Evolutionary conservation across 2,797 vertebrate genomes (phyloP).

Genomic region (Esox masquinongy): DNA sequence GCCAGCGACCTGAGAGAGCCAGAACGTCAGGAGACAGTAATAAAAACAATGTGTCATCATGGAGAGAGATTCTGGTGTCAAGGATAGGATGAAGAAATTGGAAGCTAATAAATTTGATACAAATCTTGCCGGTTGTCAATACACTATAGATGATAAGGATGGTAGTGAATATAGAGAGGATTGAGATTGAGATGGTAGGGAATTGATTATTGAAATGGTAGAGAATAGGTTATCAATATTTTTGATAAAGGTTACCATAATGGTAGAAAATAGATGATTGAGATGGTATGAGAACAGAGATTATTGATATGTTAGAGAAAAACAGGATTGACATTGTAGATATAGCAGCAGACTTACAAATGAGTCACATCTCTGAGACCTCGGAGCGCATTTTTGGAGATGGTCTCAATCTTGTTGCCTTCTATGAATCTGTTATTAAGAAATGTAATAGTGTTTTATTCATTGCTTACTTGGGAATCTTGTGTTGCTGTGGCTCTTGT

Average conservation of each 20-base stretch:
- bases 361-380: conserved; percentile 93
- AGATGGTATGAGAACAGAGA: not conserved
- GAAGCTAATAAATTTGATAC: not conserved
- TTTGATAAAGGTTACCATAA: too few relatives aligned
- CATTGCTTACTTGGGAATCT: not conserved
- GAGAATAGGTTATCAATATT: not conserved
- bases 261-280: conserved; percentile 10
- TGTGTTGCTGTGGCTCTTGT: not conserved
- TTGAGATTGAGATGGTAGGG: conserved; percentile 18
- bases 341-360: conserved; percentile 83
- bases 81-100: not conserved
- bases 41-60: conserved; percentile 3
- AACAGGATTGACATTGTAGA: conserved; percentile 11
- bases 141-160: not conserved
- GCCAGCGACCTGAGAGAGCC: conserved; percentile 84
- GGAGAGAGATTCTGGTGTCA: not conserved
- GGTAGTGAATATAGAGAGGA: conserved; percentile 8
- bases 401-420: conserved; percentile 92
- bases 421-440: conserved; percentile 88
- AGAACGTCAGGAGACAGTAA: conserved; percentile 7
- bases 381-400: conserved; percentile 90
- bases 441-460: not conserved
- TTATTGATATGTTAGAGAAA: not conserved
- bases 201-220: not conserved
- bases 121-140: not conserved